These are phyloP conservation scores for Seriola rivoliana DNA, from an alignment of 2,113 vertebrate species.

Conservation along the genomic window DNA sequence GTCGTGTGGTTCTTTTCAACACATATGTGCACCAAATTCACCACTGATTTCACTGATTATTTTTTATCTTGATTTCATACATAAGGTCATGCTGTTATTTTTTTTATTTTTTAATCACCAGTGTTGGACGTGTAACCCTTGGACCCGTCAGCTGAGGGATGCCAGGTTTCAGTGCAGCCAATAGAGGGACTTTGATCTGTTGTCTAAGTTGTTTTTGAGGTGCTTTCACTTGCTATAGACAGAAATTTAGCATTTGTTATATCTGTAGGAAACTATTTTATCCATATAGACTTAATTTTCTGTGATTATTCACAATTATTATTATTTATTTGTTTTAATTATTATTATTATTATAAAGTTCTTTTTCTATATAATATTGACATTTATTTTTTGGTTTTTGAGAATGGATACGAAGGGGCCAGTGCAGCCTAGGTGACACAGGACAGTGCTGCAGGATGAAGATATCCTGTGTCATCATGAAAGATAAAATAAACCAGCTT, in stretches of 20 bases:
- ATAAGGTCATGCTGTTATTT: background rate
- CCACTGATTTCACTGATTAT: background rate
- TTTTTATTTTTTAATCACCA: background rate
- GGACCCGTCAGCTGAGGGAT: constrained; percentile 34
- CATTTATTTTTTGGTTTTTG: no score
- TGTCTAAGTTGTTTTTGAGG: constrained; percentile 31
- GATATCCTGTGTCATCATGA: background rate
- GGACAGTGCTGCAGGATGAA: background rate
- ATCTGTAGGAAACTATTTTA: background rate
- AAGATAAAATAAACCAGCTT: background rate
- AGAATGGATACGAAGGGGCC: no score
- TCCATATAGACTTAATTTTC: background rate
- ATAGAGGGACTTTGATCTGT: constrained; percentile 53
- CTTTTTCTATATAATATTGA: no score
- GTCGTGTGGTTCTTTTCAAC: background rate
- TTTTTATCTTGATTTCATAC: background rate
- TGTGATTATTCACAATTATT: no score
- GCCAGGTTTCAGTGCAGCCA: constrained; percentile 22
- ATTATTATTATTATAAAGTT: no score
- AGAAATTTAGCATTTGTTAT: background rate
- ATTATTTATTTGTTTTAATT: no score
- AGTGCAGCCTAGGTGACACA: background rate
- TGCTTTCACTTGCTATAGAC: background rate
- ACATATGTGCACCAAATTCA: background rate
- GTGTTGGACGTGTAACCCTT: constrained; percentile 17